Evolutionary conservation across 2,888 invertebrate genomes (phyloP).

Genomic region (Maniola hyperantus): DNA sequence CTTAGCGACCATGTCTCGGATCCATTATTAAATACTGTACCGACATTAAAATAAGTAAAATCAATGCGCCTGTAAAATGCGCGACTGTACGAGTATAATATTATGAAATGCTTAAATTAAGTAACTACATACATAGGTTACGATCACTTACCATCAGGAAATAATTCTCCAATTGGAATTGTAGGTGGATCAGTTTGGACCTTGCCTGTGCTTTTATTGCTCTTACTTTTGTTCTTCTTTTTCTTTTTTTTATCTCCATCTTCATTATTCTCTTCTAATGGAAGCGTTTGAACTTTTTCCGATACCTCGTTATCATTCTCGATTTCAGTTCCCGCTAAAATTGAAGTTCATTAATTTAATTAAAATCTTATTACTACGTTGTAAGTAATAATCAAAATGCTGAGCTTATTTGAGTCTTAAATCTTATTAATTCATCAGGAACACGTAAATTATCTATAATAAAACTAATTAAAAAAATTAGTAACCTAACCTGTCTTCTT

Average conservation of each 20-base stretch:
- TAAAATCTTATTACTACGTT: not conserved
- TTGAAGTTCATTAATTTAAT: slow-evolving; percentile 21
- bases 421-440: not conserved
- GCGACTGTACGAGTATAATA: too few relatives aligned
- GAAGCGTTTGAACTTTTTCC: slow-evolving; percentile 63
- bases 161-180: slow-evolving; percentile 93
- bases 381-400: not conserved
- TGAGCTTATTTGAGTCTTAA: not conserved
- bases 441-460: not conserved
- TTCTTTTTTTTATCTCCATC: slow-evolving; percentile 84
- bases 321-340: slow-evolving; percentile 49
- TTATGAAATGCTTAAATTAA: too few relatives aligned
- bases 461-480: slow-evolving; percentile 11
- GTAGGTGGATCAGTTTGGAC: slow-evolving; percentile 92
- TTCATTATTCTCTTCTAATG: slow-evolving; percentile 71
- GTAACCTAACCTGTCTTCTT: slow-evolving; percentile 87
- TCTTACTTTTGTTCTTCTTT: slow-evolving; percentile 86
- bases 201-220: slow-evolving; percentile 64
- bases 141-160: slow-evolving; percentile 86
- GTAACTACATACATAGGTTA: too few relatives aligned
- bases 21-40: too few relatives aligned
- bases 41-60: not conserved
- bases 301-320: slow-evolving; percentile 51
- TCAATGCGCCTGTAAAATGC: too few relatives aligned
- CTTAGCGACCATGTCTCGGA: too few relatives aligned